Percentiles rank a stretch among this genome's conserved stretches.
Evolutionary conservation across 2,113 vertebrate species (phyloP).

Genomic region (Paralichthys olivaceus): DNA sequence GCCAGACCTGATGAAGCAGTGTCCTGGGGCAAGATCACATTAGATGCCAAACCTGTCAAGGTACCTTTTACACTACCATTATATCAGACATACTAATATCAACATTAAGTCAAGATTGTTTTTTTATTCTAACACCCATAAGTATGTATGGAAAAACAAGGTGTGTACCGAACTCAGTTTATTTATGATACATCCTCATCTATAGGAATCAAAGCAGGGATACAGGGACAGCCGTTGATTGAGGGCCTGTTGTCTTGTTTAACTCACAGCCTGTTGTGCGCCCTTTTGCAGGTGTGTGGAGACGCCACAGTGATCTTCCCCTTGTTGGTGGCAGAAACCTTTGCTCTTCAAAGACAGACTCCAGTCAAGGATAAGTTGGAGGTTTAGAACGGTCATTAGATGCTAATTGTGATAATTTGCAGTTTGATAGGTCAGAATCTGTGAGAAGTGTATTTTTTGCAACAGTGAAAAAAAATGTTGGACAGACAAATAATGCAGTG

Average conservation of each 20-base stretch:
- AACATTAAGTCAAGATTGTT: background rate
- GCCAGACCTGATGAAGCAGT: conserved; percentile 91
- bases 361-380: too few species aligned
- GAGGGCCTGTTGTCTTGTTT: background rate
- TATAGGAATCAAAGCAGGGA: background rate
- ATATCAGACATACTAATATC: too few species aligned
- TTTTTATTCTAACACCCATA: background rate
- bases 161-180: too few species aligned
- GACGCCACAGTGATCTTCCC: conserved; percentile 90
- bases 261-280: background rate
- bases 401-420: too few species aligned
- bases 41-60: conserved; percentile 91
- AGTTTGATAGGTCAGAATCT: too few species aligned
- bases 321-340: conserved; percentile 89
- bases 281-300: conserved; percentile 81
- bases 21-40: conserved; percentile 94
- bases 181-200: too few species aligned
- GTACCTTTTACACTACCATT: conserved; percentile 61
- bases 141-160: background rate
- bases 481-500: too few species aligned
- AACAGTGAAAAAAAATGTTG: too few species aligned
- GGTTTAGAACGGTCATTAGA: too few species aligned
- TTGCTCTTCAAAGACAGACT: conserved; percentile 78
- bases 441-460: too few species aligned
- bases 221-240: too few species aligned